Conservation (phyloP, 2,797 vertebrate species). For the Muscicapa comitata region DNA sequence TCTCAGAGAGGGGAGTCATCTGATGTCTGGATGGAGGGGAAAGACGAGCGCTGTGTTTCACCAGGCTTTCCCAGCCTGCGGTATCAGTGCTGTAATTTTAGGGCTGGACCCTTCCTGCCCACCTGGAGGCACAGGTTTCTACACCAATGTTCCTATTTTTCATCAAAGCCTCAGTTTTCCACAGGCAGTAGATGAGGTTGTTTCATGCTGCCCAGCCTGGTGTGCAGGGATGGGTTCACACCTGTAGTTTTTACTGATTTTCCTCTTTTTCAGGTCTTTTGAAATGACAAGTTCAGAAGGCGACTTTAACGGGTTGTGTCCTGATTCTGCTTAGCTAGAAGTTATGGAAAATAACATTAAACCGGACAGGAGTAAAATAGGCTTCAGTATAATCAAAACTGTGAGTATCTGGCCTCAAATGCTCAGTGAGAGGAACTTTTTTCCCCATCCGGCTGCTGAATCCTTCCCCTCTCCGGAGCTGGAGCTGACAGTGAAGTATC, state of each 20-base stretch:
- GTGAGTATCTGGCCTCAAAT: not conserved
- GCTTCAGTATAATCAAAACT: not conserved
- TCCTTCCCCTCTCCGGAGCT: not conserved
- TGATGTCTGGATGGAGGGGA: not conserved
- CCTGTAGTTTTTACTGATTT: not conserved
- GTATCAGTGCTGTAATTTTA: fast-evolving
- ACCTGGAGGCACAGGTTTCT: not conserved
- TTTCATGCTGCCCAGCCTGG: not conserved
- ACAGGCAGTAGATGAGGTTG: not conserved
- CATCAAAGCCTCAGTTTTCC: not conserved
- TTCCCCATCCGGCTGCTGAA: not conserved
- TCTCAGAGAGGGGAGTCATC: not conserved
- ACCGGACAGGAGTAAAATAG: not conserved
- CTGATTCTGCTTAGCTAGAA: not conserved
- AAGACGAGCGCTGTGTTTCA: not conserved
- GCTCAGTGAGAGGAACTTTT: not conserved
- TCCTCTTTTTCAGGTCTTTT: not conserved
- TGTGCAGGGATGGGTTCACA: not conserved
- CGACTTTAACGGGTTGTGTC: not conserved
- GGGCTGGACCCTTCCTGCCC: not conserved
- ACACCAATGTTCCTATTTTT: not conserved
- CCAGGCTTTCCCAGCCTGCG: not conserved
- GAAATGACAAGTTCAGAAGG: not conserved
- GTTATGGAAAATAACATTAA: not conserved
- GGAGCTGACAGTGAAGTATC: not conserved